These are phyloP conservation scores for Gymnoscelis rufifasciata DNA, from an alignment of 2,888 invertebrate genomes.

Conservation along the genomic window DNA sequence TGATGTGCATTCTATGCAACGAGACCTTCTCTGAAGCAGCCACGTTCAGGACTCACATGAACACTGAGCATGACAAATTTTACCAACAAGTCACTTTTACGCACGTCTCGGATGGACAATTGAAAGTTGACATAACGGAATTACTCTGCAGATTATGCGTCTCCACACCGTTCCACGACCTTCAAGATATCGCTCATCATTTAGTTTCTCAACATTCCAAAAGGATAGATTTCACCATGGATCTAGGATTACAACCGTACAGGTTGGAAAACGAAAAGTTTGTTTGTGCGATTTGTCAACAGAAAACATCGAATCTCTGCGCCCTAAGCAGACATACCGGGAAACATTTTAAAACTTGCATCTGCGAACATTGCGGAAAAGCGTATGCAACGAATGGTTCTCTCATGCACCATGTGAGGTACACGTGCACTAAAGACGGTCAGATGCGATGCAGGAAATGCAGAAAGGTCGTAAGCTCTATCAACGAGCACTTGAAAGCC, in stretches of 20 bases:
- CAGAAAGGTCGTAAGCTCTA: constrained; percentile 39
- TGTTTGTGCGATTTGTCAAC: constrained; percentile 45
- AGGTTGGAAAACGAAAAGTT: constrained; percentile 35
- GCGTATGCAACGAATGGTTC: constrained; percentile 45
- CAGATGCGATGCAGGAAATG: constrained; percentile 41
- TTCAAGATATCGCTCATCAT: constrained; percentile 42
- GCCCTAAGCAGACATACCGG: constrained; percentile 51
- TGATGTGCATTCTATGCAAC: constrained; percentile 59
- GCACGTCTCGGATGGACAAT: constrained; percentile 33
- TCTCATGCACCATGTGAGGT: constrained; percentile 39
- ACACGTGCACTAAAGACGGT: constrained; percentile 32
- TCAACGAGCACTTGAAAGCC: constrained; percentile 42
- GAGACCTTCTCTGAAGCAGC: constrained; percentile 43
- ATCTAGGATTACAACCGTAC: constrained; percentile 53
- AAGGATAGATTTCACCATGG: constrained; percentile 37
- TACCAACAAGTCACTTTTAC: constrained; percentile 33
- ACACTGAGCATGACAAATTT: constrained; percentile 31
- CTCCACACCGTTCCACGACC: constrained; percentile 30
- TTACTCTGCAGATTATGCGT: constrained; percentile 49
- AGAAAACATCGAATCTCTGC: constrained; percentile 42
- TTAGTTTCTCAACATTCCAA: constrained; percentile 39
- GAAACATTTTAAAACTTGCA: constrained; percentile 50
- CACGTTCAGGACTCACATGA: constrained; percentile 40
- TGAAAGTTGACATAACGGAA: constrained; percentile 52
- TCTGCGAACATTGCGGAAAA: constrained; percentile 57